phyloP scores from a whole-genome alignment of 2,888 invertebrate species.

The Leptopilina myrica region DNA sequence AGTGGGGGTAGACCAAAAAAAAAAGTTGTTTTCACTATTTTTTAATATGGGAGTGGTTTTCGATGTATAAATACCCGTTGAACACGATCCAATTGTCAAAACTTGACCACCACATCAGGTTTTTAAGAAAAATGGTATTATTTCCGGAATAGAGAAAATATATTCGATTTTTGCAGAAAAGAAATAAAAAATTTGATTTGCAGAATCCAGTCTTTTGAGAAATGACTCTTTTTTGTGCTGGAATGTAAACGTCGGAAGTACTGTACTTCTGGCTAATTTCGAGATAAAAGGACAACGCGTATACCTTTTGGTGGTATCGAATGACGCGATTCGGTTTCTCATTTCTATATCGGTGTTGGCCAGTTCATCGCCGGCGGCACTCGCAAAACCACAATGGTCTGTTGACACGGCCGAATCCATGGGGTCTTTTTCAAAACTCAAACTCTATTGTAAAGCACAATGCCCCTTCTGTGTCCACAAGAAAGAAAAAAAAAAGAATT shows the following conservation, averaged over 20 bases:
- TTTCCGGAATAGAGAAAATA: too few relatives aligned
- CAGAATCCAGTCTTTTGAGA: not conserved
- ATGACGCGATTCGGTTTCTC: conserved; percentile 46
- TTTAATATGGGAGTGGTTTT: too few relatives aligned
- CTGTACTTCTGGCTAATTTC: conserved; percentile 28
- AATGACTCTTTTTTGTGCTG: not conserved
- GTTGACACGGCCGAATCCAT: conserved; percentile 38
- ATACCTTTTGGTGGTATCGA: conserved; percentile 45
- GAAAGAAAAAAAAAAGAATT: not conserved
- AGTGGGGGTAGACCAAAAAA: too few relatives aligned
- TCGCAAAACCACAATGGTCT: conserved; percentile 30
- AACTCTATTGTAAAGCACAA: not conserved
- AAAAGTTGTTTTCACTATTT: too few relatives aligned
- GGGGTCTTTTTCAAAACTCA: conserved; percentile 18
- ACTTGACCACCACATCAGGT: too few relatives aligned
- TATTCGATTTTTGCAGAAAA: not conserved
- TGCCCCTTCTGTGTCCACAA: not conserved
- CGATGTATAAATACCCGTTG: too few relatives aligned
- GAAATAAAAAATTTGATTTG: not conserved
- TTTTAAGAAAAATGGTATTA: too few relatives aligned
- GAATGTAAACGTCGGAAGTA: conserved; percentile 25
- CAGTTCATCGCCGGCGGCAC: conserved; percentile 15
- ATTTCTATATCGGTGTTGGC: conserved; percentile 31
- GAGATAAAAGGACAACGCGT: not conserved
- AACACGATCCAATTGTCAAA: too few relatives aligned